These are phyloP conservation scores for Thymelicus lineola DNA, from an alignment of 2,888 invertebrate species.

Conservation along the genomic window DNA sequence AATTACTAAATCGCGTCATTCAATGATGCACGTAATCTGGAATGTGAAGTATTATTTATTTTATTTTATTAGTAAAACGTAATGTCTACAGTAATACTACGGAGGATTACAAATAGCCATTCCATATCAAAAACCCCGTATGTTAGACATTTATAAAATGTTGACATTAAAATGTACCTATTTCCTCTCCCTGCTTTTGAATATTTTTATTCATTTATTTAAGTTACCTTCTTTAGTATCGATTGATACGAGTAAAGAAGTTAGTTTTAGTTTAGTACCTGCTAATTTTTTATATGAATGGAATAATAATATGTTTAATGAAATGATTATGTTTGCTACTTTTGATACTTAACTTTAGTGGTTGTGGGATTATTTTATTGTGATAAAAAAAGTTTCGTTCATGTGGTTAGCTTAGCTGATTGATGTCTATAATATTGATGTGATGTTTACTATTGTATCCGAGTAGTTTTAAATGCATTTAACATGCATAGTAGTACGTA, in stretches of 20 bases:
- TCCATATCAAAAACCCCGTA: conserved; percentile 17
- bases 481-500: conserved; percentile 9
- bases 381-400: conserved; percentile 15
- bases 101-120: conserved; percentile 14
- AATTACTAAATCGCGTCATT: conserved; percentile 11
- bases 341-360: conserved; percentile 23
- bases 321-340: conserved; percentile 18
- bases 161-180: background rate
- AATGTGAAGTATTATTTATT: conserved; percentile 16
- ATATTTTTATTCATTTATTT: background rate
- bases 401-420: conserved; percentile 3
- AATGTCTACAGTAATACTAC: conserved; percentile 1
- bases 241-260: background rate
- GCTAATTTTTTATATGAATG: background rate
- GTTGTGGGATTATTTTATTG: conserved; percentile 23
- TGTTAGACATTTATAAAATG: conserved; percentile 6
- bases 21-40: conserved; percentile 16
- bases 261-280: conserved; percentile 1
- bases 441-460: conserved; percentile 21
- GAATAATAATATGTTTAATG: background rate
- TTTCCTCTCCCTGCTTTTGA: background rate
- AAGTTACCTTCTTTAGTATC: background rate
- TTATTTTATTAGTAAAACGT: background rate
- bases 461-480: conserved; percentile 21
- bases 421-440: conserved; percentile 22